Percentiles rank a stretch among this genome's conserved stretches.
Conservation (phyloP, 2,797 vertebrate genomes). For the Amazona ochrocephala region DNA sequence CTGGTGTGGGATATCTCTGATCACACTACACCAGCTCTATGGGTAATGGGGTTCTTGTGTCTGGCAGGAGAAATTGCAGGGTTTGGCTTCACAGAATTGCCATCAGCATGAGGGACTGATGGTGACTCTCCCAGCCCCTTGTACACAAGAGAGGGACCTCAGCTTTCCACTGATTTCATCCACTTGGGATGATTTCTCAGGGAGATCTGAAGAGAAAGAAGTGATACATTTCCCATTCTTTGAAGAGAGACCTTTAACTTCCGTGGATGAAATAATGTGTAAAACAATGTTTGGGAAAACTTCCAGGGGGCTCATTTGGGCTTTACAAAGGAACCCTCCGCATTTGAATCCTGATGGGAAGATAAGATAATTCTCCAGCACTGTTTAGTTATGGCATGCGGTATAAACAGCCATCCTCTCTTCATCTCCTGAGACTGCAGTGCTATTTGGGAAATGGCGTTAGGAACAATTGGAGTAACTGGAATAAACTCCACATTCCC, state of each 20-base stretch:
- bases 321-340: slow-evolving; percentile 36
- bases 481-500: slow-evolving; percentile 10
- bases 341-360: slow-evolving; percentile 45
- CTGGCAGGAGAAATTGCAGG: background rate
- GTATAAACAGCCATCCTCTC: slow-evolving; percentile 38
- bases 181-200: background rate
- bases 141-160: background rate
- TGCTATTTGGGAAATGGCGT: background rate
- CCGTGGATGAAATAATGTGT: slow-evolving; percentile 49
- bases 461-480: background rate
- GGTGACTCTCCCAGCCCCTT: background rate
- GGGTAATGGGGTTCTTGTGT: background rate
- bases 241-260: slow-evolving; percentile 59
- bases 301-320: slow-evolving; percentile 55
- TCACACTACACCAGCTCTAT: background rate
- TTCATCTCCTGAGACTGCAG: slow-evolving; percentile 48
- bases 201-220: background rate
- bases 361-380: slow-evolving; percentile 52
- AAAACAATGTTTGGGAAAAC: slow-evolving; percentile 67
- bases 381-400: slow-evolving; percentile 18
- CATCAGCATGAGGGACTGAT: fast-evolving
- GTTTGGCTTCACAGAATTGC: background rate
- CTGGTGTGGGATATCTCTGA: no score
- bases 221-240: slow-evolving; percentile 46
- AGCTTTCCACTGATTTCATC: background rate